Percentiles rank a stretch among this genome's conserved stretches.
These are phyloP conservation scores for Alethe diademata DNA, from an alignment of 2,113 vertebrate genomes.

Conservation along the genomic window DNA sequence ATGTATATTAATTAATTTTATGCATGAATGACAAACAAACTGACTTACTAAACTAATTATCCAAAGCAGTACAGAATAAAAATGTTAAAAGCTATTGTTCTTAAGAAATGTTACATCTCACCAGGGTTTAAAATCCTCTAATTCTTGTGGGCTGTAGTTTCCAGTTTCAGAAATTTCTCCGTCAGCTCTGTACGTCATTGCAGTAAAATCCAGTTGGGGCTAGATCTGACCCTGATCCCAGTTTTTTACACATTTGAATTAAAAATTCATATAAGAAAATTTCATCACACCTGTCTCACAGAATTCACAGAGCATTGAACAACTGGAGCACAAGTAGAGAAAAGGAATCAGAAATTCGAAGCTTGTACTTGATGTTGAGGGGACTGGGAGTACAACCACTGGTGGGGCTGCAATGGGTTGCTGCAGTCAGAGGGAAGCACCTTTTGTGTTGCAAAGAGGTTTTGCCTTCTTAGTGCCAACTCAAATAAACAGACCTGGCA, in stretches of 20 bases:
- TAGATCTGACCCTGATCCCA: neutral
- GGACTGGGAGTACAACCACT: fast-evolving
- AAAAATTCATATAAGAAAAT: neutral
- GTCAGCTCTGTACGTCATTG: slow-evolving; percentile 37
- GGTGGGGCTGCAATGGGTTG: neutral
- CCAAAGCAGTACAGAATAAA: neutral
- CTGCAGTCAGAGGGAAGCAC: neutral
- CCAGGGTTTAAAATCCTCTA: slow-evolving; percentile 12
- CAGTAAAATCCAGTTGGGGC: neutral
- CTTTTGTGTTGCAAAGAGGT: neutral
- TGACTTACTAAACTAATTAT: neutral
- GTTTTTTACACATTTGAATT: neutral
- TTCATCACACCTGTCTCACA: neutral
- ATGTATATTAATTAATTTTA: neutral
- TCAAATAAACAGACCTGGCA: neutral
- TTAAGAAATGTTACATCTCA: slow-evolving; percentile 35
- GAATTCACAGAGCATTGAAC: neutral
- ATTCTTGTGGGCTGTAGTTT: slow-evolving; percentile 48
- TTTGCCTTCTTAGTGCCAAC: neutral
- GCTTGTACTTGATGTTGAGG: neutral
- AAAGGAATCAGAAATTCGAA: neutral
- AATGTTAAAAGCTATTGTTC: slow-evolving; percentile 42
- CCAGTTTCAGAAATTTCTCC: slow-evolving; percentile 2
- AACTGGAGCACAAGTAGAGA: neutral
- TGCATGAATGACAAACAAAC: neutral